Evolutionary conservation across 2,797 vertebrate species (phyloP), one percentile per base, ranked within the genome.

Genomic region (Anguilla anguilla): DNA sequence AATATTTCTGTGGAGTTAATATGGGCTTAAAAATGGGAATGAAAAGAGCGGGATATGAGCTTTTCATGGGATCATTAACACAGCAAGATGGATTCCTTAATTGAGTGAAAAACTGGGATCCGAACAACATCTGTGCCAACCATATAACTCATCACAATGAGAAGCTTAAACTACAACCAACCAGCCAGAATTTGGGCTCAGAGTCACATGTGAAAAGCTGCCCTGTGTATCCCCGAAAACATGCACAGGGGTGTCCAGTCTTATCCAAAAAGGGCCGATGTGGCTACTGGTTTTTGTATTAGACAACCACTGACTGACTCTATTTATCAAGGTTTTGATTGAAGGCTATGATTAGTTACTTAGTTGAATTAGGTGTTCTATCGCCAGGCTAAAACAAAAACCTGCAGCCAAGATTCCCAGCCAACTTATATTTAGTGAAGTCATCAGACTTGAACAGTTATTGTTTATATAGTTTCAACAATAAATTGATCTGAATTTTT

Each of bases 11-110:
- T 87, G 92, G 92, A 91, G 91, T 94, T 94, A 94, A 94, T 94
- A 94, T 91, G 93, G 94, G 93, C 93, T 93, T 93, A 94, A 93
- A 90, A 92, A 93, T 94, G 92, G 92, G 91, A 91, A 92, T 92
- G 94, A 94, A 95, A 94, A 94, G 93, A 92, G 91, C 91, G 92
- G 92, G 89, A 94, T 94, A 93, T 91, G 95, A 94, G 94, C 94
- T 95, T 96, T 96, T 95, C 95, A 96, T 95, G 93, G 95, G 93
- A 93, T 96, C 95, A 96, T 96, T 96, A 96, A 96, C 96, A 95
- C 95, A 94, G 94, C 95, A 92, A 95, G 95, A 96, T 95, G 94
- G 95, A 96, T 95, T 93, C 95, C 90, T 95, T 96, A 96, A 96
- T 96, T 96, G 95, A 96, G 96, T 95, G 94, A 95, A 96, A 96